Base-by-base conservation (phyloP, 1,140 invertebrate species). In the Lineus longissimus region DNA sequence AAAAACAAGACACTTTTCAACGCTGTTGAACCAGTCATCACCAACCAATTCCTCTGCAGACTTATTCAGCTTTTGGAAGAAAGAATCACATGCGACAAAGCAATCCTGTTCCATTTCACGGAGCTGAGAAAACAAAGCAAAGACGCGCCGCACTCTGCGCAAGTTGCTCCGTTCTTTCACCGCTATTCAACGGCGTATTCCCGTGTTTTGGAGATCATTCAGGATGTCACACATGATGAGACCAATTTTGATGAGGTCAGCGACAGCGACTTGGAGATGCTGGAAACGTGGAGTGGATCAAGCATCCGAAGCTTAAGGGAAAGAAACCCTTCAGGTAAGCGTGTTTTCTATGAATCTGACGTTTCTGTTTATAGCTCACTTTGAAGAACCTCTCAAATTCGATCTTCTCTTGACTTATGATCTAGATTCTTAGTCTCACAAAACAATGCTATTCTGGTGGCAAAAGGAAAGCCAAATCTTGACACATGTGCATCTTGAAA, bases 1-100 rank as follows among this genome's bases (percentile, higher is more conserved):
- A 93, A 94, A 81, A 96, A 95, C 81, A 93, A 94, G 79, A 91
- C 90, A 0, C 80, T 95, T 25, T 82, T 94, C 51, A 94, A 93
- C 68, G 88, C 91, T 31, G 84, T 95, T 51, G 92, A 95, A 76
- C 86, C 86, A 9, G 83, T 84, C 2, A 70, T 86, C 15, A 81
- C 80, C 33, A 85, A 85, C 68, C 81, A 85, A 61, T 85, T 83
- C 15, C 72, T 87, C 57, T 85, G 85, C 59, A 83, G 86, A 59
- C 76, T 88, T 2, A 77, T 87, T 19, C 81, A 81, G 9, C 88
- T 88, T 64, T 79, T 90, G 22, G 85, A 87, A 64, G 78, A 86
- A 25, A 75, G 88, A 22, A 86, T 90, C 57, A 87, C 90, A 65
- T 86, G 86, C 65, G 88, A 90, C 79, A 90, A 90, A 75, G 86